These are phyloP conservation scores for Papilio elwesi DNA, from an alignment of 2,888 invertebrate genomes.

Conservation along the genomic window DNA sequence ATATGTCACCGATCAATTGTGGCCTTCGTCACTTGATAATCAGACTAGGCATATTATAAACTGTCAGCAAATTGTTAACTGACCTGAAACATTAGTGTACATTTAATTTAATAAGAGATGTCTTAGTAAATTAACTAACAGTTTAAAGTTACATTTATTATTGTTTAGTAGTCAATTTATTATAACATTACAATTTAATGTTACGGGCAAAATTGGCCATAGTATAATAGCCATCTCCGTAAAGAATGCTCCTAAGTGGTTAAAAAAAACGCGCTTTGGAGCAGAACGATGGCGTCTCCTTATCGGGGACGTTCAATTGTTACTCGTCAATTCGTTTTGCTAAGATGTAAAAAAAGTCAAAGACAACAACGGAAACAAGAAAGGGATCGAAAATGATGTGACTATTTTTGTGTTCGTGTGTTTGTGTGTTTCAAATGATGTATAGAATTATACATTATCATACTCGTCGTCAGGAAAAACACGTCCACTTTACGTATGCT, in stretches of 20 bases:
- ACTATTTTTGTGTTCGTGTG: not conserved
- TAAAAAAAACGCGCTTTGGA: conserved; percentile 2
- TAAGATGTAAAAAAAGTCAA: not conserved
- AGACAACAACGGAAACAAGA: not conserved
- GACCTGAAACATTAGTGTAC: no score
- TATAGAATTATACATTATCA: no score
- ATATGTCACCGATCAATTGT: no score
- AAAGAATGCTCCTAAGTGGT: not conserved
- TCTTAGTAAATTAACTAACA: no score
- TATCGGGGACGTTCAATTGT: conserved; percentile 9
- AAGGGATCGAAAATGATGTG: not conserved
- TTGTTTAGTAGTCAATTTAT: not conserved
- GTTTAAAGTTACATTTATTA: no score
- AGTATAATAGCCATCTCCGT: not conserved
- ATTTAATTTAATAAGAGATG: no score
- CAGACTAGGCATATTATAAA: no score
- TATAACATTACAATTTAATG: not conserved
- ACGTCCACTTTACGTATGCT: no score
- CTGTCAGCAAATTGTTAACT: no score
- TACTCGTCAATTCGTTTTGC: not conserved
- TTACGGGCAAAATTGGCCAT: not conserved
- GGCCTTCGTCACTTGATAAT: no score
- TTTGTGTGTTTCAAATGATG: no score
- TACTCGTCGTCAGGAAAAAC: no score
- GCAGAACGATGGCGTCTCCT: conserved; percentile 1